Base-by-base conservation (phyloP, 2,888 invertebrate genomes). In the Drosophila kanekoi region DNA sequence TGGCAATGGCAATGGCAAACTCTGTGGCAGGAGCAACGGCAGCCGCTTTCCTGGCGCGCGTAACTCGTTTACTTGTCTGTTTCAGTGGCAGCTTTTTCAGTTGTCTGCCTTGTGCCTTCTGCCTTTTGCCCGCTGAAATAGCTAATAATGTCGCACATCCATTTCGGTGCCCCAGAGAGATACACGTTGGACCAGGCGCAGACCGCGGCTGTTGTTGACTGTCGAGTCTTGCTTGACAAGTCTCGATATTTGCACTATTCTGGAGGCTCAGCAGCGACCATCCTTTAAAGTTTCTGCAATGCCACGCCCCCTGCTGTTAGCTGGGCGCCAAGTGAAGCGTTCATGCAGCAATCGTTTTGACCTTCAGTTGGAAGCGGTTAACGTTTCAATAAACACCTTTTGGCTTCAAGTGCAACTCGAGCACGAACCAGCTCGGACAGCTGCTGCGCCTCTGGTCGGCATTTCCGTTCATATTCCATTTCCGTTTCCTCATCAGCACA, bases 91-190 rank as follows among this genome's bases (percentile, higher is more conserved):
- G 84, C 49, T 63, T 45, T 45, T 58, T 41, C 40, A 47, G 62
- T 43, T 49, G 35, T 43, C 63, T 32, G 60, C 44, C 20, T 23
- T 33, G 38, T 53, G 52, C 43, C 60, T 49, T 61, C 64, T 64
- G 48, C 23, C 38, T 41, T 28, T 52, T 44, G 65, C 61, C 63
- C 53, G 56, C 44, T 72, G 61, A 73, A 77, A 72, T 80, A 59
- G 84, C 84, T 84, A 84, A 82, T 82, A 87, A 84, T 84, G 87
- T 80, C 70, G 78, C 81, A 48, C 53, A 70, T 74, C 53, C 71
- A 62, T 67, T 43, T 59, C 60, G 62, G 33, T 47, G 57, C 41
- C 48, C 52, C 43, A 38, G 23, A 65, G 48, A 54, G 38, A 35
- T 8, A 49, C 47, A 57, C 53, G 48, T 28, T 56, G 6, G 23